Evolutionary conservation across 2,113 vertebrate genomes (phyloP).

Genomic region (Phrynosoma blainvillii): DNA sequence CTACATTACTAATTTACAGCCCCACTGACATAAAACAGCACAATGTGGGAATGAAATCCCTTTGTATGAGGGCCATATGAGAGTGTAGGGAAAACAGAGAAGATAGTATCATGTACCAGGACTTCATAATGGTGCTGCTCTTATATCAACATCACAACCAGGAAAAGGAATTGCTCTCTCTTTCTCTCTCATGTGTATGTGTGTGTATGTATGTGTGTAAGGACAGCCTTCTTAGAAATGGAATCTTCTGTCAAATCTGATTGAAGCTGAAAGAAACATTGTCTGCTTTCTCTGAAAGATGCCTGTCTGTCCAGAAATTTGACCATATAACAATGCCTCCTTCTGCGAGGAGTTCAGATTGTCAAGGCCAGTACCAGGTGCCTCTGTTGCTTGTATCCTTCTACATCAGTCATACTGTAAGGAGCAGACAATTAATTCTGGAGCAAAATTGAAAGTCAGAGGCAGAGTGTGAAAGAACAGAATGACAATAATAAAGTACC

Average conservation of each 20-base stretch:
- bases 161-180: slow-evolving; percentile 30
- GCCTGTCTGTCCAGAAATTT: slow-evolving; percentile 76
- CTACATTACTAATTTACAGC: slow-evolving; percentile 61
- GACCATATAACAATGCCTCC: slow-evolving; percentile 78
- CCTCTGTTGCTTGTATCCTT: slow-evolving; percentile 82
- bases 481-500: slow-evolving; percentile 99
- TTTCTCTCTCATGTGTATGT: not conserved
- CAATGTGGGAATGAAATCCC: slow-evolving; percentile 52
- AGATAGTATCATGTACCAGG: slow-evolving; percentile 34
- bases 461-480: slow-evolving; percentile 94
- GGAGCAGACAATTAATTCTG: slow-evolving; percentile 95
- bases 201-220: not conserved
- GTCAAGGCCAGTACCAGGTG: slow-evolving; percentile 90
- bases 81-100: slow-evolving; percentile 44
- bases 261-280: slow-evolving; percentile 65
- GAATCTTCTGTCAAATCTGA: slow-evolving; percentile 65
- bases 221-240: slow-evolving; percentile 41
- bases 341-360: slow-evolving; percentile 69
- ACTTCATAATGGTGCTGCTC: slow-evolving; percentile 50
- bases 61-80: slow-evolving; percentile 42
- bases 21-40: slow-evolving; percentile 37
- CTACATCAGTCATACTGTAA: slow-evolving; percentile 89
- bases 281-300: slow-evolving; percentile 71
- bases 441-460: slow-evolving; percentile 95
- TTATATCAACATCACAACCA: slow-evolving; percentile 59